Evolutionary conservation across 2,888 invertebrate genomes (phyloP).

Genomic region (Meta bourneti): DNA sequence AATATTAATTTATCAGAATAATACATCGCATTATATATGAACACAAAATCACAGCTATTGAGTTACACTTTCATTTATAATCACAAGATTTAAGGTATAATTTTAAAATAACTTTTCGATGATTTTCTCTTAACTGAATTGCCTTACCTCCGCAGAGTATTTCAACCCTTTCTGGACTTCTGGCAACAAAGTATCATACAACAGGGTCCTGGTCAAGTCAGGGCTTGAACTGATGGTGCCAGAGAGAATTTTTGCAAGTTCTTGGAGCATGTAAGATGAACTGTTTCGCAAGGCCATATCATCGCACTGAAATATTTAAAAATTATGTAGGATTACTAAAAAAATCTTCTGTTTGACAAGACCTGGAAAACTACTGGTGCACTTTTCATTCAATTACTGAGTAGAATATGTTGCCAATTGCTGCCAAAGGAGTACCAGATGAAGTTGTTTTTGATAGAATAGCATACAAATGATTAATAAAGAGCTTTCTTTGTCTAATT

Average conservation of each 20-base stretch:
- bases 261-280: constrained; percentile 88
- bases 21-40: neutral
- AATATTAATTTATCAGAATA: neutral
- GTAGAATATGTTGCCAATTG: too few relatives aligned
- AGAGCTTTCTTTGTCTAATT: too few relatives aligned
- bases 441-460: too few relatives aligned
- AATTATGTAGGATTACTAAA: neutral
- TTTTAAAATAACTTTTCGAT: too few relatives aligned
- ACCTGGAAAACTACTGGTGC: too few relatives aligned
- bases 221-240: constrained; percentile 74
- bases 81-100: too few relatives aligned
- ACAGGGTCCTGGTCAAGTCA: constrained; percentile 85
- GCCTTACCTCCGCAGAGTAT: constrained; percentile 84
- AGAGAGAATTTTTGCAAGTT: constrained; percentile 85
- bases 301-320: constrained; percentile 80
- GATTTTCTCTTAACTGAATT: too few relatives aligned
- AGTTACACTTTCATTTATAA: neutral
- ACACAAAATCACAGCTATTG: neutral
- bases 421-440: too few relatives aligned
- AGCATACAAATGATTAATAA: too few relatives aligned
- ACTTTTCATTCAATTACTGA: too few relatives aligned
- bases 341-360: too few relatives aligned
- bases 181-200: constrained; percentile 88
- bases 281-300: constrained; percentile 91
- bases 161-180: constrained; percentile 88